Conservation (phyloP, 2,888 invertebrate species). For the Penaeus monodon region DNA sequence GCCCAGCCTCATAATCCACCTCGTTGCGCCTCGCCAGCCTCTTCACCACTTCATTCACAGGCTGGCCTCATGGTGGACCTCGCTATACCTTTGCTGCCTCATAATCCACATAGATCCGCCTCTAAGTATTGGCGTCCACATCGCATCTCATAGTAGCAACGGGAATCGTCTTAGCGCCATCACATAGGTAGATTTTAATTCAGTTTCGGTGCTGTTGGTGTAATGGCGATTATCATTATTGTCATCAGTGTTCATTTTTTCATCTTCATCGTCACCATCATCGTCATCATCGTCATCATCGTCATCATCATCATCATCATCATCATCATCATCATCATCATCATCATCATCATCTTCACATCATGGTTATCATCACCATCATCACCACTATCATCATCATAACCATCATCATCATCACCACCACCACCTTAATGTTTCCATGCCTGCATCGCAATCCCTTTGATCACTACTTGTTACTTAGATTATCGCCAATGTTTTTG, state of each 20-base stretch:
- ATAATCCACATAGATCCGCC: no score
- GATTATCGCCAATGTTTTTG: background rate
- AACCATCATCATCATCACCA: background rate
- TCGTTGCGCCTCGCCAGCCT: no score
- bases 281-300: background rate
- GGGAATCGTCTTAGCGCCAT: no score
- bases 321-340: slow-evolving; percentile 1
- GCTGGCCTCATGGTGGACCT: no score
- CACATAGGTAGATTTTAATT: no score
- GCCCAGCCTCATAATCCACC: no score
- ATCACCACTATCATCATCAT: background rate
- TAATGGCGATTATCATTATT: no score
- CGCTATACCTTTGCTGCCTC: no score
- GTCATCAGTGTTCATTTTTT: background rate
- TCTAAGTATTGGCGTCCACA: no score
- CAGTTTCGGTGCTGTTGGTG: no score
- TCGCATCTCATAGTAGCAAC: no score
- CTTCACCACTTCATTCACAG: no score
- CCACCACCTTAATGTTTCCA: background rate
- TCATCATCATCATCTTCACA: background rate
- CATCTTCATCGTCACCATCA: background rate
- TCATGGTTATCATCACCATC: background rate
- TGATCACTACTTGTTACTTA: background rate
- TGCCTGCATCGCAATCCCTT: background rate
- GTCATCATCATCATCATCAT: background rate